phyloP scores from a whole-genome alignment of 1,140 invertebrate species.

The Stenopsyche tienmushanensis region DNA sequence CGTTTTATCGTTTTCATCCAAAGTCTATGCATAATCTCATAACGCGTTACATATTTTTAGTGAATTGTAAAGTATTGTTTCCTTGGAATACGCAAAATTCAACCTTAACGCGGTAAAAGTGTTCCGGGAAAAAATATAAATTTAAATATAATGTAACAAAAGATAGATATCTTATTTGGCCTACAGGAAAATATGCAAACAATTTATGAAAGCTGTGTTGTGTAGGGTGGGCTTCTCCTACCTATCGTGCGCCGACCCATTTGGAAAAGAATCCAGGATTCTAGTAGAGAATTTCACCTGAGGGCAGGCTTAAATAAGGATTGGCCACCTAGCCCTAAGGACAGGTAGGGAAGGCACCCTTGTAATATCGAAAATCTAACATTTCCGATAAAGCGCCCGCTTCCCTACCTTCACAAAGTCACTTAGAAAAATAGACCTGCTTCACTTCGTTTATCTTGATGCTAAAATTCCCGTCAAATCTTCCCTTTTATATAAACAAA shows the following conservation, averaged over 20 bases:
- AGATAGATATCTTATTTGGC: no score
- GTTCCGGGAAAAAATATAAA: no score
- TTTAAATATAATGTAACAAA: no score
- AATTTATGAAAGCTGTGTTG: conserved; percentile 3
- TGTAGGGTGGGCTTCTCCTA: no score
- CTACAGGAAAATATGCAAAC: conserved; percentile 18
- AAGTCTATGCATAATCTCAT: no score
- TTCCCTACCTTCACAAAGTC: not conserved
- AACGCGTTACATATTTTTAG: no score
- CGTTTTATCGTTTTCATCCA: no score
- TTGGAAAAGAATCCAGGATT: no score
- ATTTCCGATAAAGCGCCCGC: not conserved
- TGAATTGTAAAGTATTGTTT: no score
- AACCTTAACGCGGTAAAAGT: no score
- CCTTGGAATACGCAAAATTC: no score
- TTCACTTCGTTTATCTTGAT: conserved; percentile 13
- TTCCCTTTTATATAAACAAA: not conserved
- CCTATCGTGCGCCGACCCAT: no score
- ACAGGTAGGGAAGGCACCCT: not conserved
- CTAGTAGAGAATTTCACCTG: not conserved
- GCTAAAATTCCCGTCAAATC: conserved; percentile 12
- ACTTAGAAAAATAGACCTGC: conserved; percentile 17
- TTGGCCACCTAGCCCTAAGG: not conserved
- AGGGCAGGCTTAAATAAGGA: not conserved
- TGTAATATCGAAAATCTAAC: not conserved